These are phyloP conservation scores for Microctonus brassicae DNA, from an alignment of 2,888 invertebrate genomes.

Conservation along the genomic window DNA sequence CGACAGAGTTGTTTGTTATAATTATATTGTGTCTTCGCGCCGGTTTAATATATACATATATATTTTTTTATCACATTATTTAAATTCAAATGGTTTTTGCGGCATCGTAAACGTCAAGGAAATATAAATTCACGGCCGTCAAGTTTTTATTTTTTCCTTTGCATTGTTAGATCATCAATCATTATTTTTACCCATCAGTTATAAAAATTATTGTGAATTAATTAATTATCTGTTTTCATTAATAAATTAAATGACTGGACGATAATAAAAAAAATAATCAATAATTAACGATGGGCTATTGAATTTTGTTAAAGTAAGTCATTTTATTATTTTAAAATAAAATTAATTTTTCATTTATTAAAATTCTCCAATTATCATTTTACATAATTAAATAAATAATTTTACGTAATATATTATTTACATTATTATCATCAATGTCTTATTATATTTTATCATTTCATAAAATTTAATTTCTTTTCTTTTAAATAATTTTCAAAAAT, in stretches of 20 bases:
- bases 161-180: not conserved
- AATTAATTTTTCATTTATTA: not conserved
- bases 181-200: not conserved
- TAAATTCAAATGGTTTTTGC: not conserved
- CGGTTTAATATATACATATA: not conserved
- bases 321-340: not conserved
- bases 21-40: not conserved
- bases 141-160: not conserved
- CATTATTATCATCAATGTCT: too few relatives aligned
- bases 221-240: not conserved
- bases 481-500: too few relatives aligned
- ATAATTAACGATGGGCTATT: not conserved
- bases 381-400: too few relatives aligned
- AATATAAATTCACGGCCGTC: not conserved
- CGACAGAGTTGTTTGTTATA: not conserved
- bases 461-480: too few relatives aligned
- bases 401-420: too few relatives aligned
- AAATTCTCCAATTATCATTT: not conserved
- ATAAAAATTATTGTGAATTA: slow-evolving; percentile 1
- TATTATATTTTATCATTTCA: too few relatives aligned
- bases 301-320: not conserved
- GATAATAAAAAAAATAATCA: not conserved
- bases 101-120: slow-evolving; percentile 3
- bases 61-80: not conserved
- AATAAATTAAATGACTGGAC: not conserved